Evolutionary conservation across 2,113 vertebrate genomes (phyloP).

Genomic region (Crotalus helleri): DNA sequence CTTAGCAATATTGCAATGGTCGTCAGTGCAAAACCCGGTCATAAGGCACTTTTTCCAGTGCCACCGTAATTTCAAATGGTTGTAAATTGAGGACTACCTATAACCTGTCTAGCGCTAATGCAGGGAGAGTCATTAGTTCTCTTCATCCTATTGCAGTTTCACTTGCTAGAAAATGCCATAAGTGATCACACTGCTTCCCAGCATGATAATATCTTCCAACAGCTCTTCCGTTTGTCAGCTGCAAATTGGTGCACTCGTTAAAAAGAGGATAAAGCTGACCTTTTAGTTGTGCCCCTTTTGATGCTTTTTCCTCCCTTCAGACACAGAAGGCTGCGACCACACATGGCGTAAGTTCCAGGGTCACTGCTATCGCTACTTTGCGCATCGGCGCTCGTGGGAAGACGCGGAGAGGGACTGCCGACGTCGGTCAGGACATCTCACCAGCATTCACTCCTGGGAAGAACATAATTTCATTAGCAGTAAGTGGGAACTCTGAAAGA

Average conservation of each 20-base stretch:
- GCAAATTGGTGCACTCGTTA: not conserved
- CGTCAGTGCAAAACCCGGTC: not conserved
- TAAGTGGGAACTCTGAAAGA: slow-evolving; percentile 31
- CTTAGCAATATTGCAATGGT: not conserved
- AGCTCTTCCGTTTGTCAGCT: not conserved
- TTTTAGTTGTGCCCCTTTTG: not conserved
- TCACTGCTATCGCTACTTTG: slow-evolving; percentile 88
- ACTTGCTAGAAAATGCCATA: not conserved
- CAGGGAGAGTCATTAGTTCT: not conserved
- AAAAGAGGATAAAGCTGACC: not conserved
- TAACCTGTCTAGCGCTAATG: not conserved
- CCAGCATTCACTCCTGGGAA: slow-evolving; percentile 82
- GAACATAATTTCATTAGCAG: slow-evolving; percentile 88
- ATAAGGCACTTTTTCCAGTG: not conserved
- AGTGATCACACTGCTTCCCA: not conserved
- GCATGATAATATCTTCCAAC: not conserved
- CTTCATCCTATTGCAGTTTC: not conserved
- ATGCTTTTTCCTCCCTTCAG: slow-evolving; percentile 53
- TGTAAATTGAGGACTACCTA: not conserved
- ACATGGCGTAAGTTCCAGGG: slow-evolving; percentile 94
- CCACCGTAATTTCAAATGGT: not conserved
- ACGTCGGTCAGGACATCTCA: slow-evolving; percentile 83
- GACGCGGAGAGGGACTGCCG: slow-evolving; percentile 90
- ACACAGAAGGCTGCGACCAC: slow-evolving; percentile 89
- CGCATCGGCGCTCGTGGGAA: slow-evolving; percentile 91